Conservation (phyloP, 2,888 invertebrate genomes). For the Lithophane semibrunnea region DNA sequence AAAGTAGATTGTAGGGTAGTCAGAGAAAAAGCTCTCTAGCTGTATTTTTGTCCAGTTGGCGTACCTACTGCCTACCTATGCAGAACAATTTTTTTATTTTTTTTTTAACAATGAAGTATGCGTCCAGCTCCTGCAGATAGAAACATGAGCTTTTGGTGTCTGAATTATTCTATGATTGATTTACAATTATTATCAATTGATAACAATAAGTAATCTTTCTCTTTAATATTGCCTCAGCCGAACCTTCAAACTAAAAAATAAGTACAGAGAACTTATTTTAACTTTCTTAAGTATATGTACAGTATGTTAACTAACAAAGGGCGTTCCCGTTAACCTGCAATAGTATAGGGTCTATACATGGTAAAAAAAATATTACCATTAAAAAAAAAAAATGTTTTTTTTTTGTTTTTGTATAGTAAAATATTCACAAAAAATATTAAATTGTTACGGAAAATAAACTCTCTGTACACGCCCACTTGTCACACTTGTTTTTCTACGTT, state of each 20-base stretch:
- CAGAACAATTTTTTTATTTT: no score
- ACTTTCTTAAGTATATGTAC: neutral
- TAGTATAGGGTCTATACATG: no score
- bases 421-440: no score
- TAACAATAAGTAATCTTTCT: neutral
- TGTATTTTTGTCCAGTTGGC: neutral
- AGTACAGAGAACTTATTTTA: neutral
- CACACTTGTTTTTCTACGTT: no score
- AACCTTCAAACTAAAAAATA: neutral
- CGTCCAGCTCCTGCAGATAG: neutral
- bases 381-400: no score
- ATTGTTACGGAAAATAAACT: no score
- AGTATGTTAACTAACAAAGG: no score
- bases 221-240: neutral
- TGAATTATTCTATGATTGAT: neutral
- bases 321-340: no score
- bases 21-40: neutral
- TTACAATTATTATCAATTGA: neutral
- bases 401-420: no score
- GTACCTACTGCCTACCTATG: neutral
- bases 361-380: no score
- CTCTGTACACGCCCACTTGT: no score
- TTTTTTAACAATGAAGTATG: no score
- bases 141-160: neutral
- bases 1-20: slow-evolving; percentile 2